Evolutionary conservation across 2,888 invertebrate genomes (phyloP).

Genomic region (Hipparchia sbordonii): DNA sequence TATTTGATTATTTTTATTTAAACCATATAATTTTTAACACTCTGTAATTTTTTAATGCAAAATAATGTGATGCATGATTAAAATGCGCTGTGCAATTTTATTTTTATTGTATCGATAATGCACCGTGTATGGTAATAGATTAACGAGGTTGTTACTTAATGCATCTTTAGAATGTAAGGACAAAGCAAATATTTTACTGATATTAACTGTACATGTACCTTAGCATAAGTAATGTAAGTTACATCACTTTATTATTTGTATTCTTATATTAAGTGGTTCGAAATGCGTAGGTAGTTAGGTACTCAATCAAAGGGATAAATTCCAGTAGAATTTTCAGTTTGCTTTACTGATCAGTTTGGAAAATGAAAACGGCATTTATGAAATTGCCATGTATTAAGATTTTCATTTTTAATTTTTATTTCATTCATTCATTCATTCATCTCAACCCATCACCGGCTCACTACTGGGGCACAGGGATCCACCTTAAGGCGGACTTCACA

Average conservation of each 20-base stretch:
- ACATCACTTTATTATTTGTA: neutral
- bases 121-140: constrained; percentile 23
- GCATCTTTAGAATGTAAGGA: constrained; percentile 24
- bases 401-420: no score
- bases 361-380: no score
- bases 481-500: neutral
- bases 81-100: constrained; percentile 5
- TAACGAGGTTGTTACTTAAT: constrained; percentile 21
- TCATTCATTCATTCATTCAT: neutral
- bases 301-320: neutral
- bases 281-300: neutral
- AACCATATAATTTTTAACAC: neutral
- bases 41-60: neutral
- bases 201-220: neutral
- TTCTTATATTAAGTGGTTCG: neutral
- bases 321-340: no score
- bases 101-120: constrained; percentile 20
- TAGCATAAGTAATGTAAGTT: neutral
- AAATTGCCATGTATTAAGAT: no score
- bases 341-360: no score
- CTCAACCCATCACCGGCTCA: neutral
- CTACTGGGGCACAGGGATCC: neutral
- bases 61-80: neutral
- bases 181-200: constrained; percentile 18
- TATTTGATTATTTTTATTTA: neutral